A percentile compares a stretch with the other conserved stretches of the same genome.
Conservation (phyloP, 2,113 vertebrate species). For the Osmerus eperlanus region DNA sequence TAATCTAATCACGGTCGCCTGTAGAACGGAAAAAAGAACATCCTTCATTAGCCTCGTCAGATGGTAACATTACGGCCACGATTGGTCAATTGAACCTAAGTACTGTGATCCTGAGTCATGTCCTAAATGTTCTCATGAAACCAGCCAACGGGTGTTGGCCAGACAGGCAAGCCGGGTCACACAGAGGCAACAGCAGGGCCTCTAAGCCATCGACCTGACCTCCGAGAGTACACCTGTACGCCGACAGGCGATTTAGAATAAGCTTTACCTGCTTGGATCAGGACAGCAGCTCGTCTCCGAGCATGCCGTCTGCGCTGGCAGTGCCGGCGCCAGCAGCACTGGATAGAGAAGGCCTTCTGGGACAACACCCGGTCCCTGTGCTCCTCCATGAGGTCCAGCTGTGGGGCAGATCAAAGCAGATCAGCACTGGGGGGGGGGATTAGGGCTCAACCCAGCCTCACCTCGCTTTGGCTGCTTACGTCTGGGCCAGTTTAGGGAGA, state of each 20-base stretch:
- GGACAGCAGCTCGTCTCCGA: constrained; percentile 67
- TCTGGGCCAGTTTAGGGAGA: background rate
- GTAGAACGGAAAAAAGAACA: background rate
- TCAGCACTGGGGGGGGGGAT: background rate
- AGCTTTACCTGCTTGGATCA: constrained; percentile 88
- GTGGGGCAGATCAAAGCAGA: constrained; percentile 12
- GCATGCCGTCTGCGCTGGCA: constrained; percentile 56
- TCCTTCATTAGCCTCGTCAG: background rate
- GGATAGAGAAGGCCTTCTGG: constrained; percentile 79
- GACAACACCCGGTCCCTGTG: constrained; percentile 73
- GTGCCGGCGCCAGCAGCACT: constrained; percentile 83
- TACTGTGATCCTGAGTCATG: background rate
- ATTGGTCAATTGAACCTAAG: background rate
- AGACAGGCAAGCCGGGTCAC: constrained; percentile 14
- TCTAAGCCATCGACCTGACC: background rate
- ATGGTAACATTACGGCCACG: constrained; percentile 3
- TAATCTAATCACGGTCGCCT: background rate
- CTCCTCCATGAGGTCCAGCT: constrained; percentile 86
- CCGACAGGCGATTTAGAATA: constrained; percentile 12
- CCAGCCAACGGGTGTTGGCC: constrained; percentile 26
- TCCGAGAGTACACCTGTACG: background rate
- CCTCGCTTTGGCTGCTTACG: background rate
- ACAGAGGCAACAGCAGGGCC: background rate
- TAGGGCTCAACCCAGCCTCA: background rate
- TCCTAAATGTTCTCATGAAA: background rate